Evolutionary conservation across 2,797 vertebrate species (phyloP).

Genomic region (Crocodylus rhombifer): DNA sequence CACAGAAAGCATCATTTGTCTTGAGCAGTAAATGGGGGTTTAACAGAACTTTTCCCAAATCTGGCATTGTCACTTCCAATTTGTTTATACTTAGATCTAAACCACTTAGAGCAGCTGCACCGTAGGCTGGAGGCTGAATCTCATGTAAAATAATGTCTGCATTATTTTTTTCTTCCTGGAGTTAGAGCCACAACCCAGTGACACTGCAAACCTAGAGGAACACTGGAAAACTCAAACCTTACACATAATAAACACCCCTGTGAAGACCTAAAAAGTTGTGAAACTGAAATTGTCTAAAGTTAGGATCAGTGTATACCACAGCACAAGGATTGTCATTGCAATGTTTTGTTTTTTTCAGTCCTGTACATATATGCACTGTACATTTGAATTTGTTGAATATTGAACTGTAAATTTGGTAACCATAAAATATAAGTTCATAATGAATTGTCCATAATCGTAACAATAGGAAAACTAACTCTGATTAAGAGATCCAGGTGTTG

Average conservation of each 20-base stretch:
- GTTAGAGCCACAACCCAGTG: neutral
- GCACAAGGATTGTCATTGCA: neutral
- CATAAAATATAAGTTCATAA: neutral
- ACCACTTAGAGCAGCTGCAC: neutral
- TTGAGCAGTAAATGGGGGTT: neutral
- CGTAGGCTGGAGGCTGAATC: neutral
- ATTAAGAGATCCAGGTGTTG: neutral
- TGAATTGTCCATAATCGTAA: neutral
- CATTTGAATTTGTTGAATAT: neutral
- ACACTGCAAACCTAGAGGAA: neutral
- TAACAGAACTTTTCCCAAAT: neutral
- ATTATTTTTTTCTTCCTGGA: neutral
- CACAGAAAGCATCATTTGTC: slow-evolving; percentile 24
- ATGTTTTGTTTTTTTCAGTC: neutral
- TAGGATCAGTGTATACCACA: neutral
- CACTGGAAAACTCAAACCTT: neutral
- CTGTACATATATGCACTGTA: neutral
- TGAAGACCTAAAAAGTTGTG: neutral
- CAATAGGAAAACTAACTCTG: neutral
- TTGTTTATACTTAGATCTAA: neutral
- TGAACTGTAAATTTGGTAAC: neutral
- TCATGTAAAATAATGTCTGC: slow-evolving; percentile 43
- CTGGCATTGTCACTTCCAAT: slow-evolving; percentile 14
- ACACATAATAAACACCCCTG: neutral
- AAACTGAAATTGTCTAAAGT: neutral